Conservation (phyloP, 2,888 invertebrate species). For the Amiota communis region DNA sequence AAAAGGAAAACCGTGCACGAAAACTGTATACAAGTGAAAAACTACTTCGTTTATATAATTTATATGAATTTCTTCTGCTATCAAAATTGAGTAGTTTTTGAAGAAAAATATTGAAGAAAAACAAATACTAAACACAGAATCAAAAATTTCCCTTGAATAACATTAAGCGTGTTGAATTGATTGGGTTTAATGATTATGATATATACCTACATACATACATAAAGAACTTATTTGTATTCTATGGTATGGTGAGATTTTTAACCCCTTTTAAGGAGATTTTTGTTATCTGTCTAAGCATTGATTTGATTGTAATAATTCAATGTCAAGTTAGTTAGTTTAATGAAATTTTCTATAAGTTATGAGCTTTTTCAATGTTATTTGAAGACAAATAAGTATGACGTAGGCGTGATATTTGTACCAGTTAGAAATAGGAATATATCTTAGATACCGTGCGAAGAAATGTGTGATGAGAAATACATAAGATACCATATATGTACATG, state of each 20-base stretch:
- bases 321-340: conserved; percentile 57
- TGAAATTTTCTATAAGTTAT: too few species aligned
- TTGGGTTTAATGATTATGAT: conserved; percentile 56
- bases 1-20: conserved; percentile 52
- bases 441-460: too few species aligned
- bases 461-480: too few species aligned
- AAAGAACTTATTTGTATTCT: neutral
- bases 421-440: too few species aligned
- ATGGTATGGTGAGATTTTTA: neutral
- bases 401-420: too few species aligned
- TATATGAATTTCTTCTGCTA: conserved; percentile 51
- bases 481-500: too few species aligned
- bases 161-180: conserved; percentile 39
- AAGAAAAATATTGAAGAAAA: too few species aligned
- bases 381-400: too few species aligned
- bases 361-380: too few species aligned
- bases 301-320: conserved; percentile 55
- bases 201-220: conserved; percentile 25
- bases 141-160: neutral
- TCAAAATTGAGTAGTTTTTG: conserved; percentile 33
- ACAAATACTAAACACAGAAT: conserved; percentile 46
- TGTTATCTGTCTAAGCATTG: neutral
- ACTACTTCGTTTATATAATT: conserved; percentile 56
- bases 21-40: conserved; percentile 40
- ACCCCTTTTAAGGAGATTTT: conserved; percentile 4